Conservation (phyloP, 2,797 vertebrate species). For the Lepilemur ruficaudatus region DNA sequence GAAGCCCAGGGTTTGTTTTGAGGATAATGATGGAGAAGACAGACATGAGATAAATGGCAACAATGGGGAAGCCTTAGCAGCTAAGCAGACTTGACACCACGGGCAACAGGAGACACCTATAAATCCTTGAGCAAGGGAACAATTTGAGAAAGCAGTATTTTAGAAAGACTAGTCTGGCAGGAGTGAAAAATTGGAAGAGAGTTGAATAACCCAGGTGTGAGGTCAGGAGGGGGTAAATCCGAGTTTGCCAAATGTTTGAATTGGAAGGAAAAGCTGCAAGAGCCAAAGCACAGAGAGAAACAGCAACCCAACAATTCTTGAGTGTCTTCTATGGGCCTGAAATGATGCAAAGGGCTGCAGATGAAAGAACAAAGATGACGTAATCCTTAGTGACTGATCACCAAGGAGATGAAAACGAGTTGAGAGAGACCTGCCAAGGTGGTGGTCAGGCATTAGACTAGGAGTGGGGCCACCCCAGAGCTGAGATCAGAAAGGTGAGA, state of each 20-base stretch:
- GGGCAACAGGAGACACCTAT: neutral
- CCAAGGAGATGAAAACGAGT: neutral
- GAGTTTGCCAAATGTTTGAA: conserved; percentile 13
- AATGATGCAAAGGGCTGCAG: neutral
- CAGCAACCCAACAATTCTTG: neutral
- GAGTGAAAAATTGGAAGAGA: neutral
- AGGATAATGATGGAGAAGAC: neutral
- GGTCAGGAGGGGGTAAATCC: neutral
- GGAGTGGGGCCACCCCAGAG: neutral
- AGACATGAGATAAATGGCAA: neutral
- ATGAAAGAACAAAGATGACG: neutral
- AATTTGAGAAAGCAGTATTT: neutral
- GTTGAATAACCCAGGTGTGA: neutral
- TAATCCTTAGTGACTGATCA: neutral
- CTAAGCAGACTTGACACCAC: neutral
- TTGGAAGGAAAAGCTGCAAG: neutral
- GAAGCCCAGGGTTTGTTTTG: neutral
- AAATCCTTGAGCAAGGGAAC: neutral
- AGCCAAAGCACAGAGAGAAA: neutral
- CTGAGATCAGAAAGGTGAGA: neutral
- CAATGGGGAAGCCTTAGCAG: neutral
- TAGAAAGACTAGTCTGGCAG: neutral
- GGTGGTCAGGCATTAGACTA: neutral
- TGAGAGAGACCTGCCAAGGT: neutral
- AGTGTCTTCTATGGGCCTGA: neutral